Conservation (phyloP, 2,113 vertebrate species). For the Pangasianodon hypophthalmus region DNA sequence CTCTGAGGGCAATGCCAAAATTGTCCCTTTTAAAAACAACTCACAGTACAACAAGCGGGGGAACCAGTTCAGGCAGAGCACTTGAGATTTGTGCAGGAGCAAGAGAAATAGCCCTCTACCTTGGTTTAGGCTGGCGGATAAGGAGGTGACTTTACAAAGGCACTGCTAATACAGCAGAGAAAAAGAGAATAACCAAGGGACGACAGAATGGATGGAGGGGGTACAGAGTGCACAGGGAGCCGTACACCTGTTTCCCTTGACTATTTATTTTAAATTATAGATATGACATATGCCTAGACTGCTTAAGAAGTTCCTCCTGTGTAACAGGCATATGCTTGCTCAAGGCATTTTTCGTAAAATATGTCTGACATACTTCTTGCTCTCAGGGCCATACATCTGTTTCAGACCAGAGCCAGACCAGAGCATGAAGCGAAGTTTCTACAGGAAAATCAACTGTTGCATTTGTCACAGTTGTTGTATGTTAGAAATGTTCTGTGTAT, state of each 20-base stretch:
- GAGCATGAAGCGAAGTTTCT: background rate
- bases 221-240: conserved; percentile 19
- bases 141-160: conserved; percentile 30
- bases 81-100: conserved; percentile 52
- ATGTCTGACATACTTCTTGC: conserved; percentile 42
- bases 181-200: conserved; percentile 6
- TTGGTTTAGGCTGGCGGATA: conserved; percentile 19
- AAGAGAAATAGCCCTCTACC: conserved; percentile 46
- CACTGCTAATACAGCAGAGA: conserved; percentile 15
- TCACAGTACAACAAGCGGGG: conserved; percentile 48
- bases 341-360: conserved; percentile 25
- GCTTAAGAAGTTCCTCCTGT: conserved; percentile 37
- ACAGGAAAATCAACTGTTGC: conserved; percentile 29
- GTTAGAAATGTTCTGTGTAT: background rate
- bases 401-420: conserved; percentile 33
- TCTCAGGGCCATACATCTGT: conserved; percentile 46
- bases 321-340: conserved; percentile 40
- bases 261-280: conserved; percentile 36
- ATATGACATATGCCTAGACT: conserved; percentile 22
- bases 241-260: conserved; percentile 45
- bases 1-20: conserved; percentile 55
- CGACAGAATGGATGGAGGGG: conserved; percentile 15
- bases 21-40: conserved; percentile 57
- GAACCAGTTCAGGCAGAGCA: conserved; percentile 53
- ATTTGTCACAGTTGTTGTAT: conserved; percentile 1